phyloP scores from a whole-genome alignment of 2,888 invertebrate genomes.

The Oegoconia quadripuncta region DNA sequence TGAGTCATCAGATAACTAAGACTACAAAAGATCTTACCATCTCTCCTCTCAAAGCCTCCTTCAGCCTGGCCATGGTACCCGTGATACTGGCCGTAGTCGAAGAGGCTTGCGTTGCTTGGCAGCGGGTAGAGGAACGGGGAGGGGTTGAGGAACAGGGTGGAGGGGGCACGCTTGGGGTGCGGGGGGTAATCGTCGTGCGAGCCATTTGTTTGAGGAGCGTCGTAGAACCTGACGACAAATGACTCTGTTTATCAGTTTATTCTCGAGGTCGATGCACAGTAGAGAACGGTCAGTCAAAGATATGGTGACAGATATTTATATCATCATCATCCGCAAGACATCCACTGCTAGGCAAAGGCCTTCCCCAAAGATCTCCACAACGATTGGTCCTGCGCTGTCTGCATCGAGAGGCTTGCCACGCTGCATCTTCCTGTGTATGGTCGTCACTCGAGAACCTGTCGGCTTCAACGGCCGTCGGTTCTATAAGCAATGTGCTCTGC shows the following conservation, averaged over 20 bases:
- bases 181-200: conserved; percentile 64
- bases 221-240: conserved; percentile 72
- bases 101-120: conserved; percentile 73
- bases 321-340: not conserved
- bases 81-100: conserved; percentile 75
- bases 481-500: too few species aligned
- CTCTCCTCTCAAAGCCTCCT: conserved; percentile 55
- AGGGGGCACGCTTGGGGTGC: conserved; percentile 56
- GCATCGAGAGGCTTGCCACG: too few species aligned
- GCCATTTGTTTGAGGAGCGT: conserved; percentile 66
- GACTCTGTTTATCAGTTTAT: conserved; percentile 1
- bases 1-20: too few species aligned
- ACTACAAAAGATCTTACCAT: conserved; percentile 46
- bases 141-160: conserved; percentile 57
- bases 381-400: too few species aligned
- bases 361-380: too few species aligned
- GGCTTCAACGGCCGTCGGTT: conserved; percentile 3
- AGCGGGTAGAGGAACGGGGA: conserved; percentile 66
- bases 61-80: conserved; percentile 50
- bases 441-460: conserved; percentile 75
- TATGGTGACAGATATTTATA: too few species aligned
- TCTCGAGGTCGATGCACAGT: not conserved
- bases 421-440: too few species aligned
- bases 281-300: too few species aligned
- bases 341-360: not conserved